Conservation (phyloP, 2,113 vertebrate species). For the Xiphorhynchus elegans region DNA sequence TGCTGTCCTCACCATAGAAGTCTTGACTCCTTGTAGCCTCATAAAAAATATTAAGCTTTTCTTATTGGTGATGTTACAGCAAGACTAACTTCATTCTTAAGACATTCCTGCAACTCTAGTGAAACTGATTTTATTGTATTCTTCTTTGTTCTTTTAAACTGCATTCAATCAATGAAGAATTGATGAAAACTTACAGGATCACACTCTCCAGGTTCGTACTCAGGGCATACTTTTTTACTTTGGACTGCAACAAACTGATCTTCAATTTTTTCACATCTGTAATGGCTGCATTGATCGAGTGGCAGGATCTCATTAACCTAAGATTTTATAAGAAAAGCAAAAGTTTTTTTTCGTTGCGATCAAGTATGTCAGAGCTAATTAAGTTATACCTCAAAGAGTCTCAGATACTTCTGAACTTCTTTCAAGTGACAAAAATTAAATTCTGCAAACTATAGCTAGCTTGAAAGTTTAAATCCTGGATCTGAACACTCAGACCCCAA, state of each 20-base stretch:
- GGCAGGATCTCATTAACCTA: slow-evolving; percentile 77
- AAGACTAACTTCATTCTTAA: neutral
- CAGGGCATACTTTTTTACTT: slow-evolving; percentile 68
- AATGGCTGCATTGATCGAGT: slow-evolving; percentile 78
- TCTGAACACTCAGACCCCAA: neutral
- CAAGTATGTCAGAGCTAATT: neutral
- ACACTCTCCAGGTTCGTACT: slow-evolving; percentile 71
- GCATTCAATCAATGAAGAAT: neutral
- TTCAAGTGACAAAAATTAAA: neutral
- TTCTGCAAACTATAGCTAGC: neutral
- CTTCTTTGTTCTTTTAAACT: neutral
- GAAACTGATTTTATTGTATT: neutral
- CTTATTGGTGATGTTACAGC: neutral
- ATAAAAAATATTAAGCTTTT: neutral
- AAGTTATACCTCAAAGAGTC: neutral
- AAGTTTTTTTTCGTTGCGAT: neutral
- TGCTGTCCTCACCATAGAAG: neutral
- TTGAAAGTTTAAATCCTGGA: neutral
- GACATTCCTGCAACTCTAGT: neutral
- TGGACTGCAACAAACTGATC: slow-evolving; percentile 53
- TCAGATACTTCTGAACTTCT: neutral
- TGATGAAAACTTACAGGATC: slow-evolving; percentile 76
- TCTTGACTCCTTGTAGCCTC: neutral
- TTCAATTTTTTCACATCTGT: slow-evolving; percentile 76
- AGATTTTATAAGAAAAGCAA: neutral